Conservation (phyloP, 2,113 vertebrate genomes). For the Actenoides hombroni region DNA sequence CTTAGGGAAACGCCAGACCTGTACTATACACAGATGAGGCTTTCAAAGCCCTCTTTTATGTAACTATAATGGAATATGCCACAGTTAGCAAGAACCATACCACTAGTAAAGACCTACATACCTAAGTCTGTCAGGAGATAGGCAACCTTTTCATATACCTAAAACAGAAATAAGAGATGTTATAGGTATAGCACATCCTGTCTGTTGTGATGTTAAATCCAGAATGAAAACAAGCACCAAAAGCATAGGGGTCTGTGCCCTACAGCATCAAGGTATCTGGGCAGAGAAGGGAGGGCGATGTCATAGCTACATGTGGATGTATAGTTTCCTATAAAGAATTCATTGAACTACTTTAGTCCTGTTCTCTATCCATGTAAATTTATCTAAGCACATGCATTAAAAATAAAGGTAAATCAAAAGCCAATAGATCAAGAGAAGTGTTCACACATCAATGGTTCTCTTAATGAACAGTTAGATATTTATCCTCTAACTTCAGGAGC, state of each 20-base stretch:
- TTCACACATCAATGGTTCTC: background rate
- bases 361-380: background rate
- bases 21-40: accelerated
- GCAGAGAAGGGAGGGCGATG: background rate
- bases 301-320: background rate
- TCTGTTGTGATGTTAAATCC: background rate
- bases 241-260: background rate
- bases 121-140: slow-evolving; percentile 95
- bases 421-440: background rate
- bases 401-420: background rate
- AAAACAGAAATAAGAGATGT: slow-evolving; percentile 22
- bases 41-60: background rate
- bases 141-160: slow-evolving; percentile 98
- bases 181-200: background rate
- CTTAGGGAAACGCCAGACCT: background rate
- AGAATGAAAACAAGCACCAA: background rate
- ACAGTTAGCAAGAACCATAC: background rate
- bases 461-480: background rate
- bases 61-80: background rate
- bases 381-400: background rate
- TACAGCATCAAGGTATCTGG: background rate
- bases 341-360: background rate
- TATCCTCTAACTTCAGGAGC: background rate
- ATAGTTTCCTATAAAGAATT: background rate
- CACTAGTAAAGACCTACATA: slow-evolving; percentile 65